phyloP scores from a whole-genome alignment of 2,797 vertebrate species.

The Microchirus variegatus region DNA sequence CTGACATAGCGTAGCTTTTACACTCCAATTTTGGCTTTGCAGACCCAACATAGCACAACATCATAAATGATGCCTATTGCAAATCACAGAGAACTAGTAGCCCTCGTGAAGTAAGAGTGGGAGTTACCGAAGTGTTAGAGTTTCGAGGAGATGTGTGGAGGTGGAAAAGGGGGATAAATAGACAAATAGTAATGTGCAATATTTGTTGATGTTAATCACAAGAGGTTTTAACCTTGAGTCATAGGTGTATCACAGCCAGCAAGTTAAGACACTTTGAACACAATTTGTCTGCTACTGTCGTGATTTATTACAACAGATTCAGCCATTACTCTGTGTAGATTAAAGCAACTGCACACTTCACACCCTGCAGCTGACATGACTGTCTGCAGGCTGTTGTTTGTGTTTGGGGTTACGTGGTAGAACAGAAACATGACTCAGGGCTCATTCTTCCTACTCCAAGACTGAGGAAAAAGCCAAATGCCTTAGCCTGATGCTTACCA shows the following conservation, averaged over 20 bases:
- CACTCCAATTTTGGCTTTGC: conserved; percentile 39
- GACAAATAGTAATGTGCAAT: background rate
- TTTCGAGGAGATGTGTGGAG: conserved; percentile 23
- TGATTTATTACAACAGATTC: conserved; percentile 12
- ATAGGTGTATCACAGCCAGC: too few relatives aligned
- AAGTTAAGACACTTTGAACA: background rate
- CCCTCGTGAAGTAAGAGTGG: conserved; percentile 37
- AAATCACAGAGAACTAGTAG: conserved; percentile 45
- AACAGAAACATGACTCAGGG: conserved; percentile 55
- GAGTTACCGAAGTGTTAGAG: conserved; percentile 33
- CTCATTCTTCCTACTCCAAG: conserved; percentile 53
- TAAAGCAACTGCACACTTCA: conserved; percentile 19
- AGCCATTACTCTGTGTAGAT: conserved; percentile 10
- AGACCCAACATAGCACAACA: conserved; percentile 52
- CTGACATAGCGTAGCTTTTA: conserved; percentile 32
- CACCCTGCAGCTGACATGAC: conserved; percentile 8
- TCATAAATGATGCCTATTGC: conserved; percentile 65
- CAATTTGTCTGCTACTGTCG: conserved; percentile 1
- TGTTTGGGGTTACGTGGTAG: conserved; percentile 50
- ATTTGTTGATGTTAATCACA: conserved; percentile 9
- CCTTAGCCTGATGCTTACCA: conserved; percentile 66
- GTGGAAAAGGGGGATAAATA: conserved; percentile 35
- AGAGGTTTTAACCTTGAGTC: conserved; percentile 1
- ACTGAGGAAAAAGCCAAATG: conserved; percentile 55
- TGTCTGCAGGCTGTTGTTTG: conserved; percentile 31